phyloP scores from a whole-genome alignment of 2,113 vertebrate genomes.

The Xenotilapia leptura region DNA sequence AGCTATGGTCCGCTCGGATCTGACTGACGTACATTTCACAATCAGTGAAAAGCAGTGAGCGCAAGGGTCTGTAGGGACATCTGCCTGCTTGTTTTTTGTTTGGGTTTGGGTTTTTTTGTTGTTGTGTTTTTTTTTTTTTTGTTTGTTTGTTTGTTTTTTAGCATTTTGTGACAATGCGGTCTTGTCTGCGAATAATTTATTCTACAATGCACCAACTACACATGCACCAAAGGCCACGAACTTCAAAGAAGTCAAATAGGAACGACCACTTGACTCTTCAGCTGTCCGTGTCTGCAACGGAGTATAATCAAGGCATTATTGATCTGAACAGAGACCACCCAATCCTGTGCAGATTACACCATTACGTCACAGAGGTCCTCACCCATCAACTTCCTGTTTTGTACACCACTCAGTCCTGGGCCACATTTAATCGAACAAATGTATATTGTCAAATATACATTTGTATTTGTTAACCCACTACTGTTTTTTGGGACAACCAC shows the following conservation, averaged over 20 bases:
- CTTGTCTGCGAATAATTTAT: neutral
- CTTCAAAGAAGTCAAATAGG: neutral
- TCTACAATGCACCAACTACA: neutral
- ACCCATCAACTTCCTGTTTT: neutral
- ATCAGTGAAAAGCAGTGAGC: neutral
- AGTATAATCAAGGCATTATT: neutral
- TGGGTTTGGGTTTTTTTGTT: neutral
- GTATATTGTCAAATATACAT: neutral
- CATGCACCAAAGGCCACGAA: neutral
- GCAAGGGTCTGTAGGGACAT: neutral
- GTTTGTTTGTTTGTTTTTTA: neutral
- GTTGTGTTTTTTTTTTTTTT: too few relatives aligned
- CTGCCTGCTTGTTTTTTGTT: neutral
- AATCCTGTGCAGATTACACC: slow-evolving; percentile 4
- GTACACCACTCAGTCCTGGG: neutral
- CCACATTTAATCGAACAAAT: neutral
- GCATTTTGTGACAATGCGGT: neutral
- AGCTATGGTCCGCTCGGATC: neutral
- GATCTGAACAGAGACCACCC: slow-evolving; percentile 40
- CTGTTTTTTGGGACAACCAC: neutral
- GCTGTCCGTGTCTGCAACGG: neutral
- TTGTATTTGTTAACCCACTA: neutral
- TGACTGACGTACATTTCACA: neutral
- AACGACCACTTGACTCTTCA: neutral
- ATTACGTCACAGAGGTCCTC: neutral